A percentile compares a stretch with the other conserved stretches of the same genome.
phyloP scores from a whole-genome alignment of 2,113 vertebrate species.

The Felis chaus region DNA sequence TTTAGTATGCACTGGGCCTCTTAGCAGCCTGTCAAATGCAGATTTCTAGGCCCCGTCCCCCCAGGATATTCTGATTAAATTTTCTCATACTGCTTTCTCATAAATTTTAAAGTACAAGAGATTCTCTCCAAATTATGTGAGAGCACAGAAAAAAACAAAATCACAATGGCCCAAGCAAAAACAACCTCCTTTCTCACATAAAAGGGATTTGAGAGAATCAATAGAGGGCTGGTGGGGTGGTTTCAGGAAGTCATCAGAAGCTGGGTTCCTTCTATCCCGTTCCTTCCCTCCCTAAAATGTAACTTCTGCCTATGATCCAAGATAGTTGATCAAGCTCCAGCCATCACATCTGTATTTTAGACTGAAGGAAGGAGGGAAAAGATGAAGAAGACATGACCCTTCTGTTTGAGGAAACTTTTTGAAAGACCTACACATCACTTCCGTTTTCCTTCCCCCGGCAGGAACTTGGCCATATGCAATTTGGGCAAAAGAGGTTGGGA shows the following conservation, averaged over 20 bases:
- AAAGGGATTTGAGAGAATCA: background rate
- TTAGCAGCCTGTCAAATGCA: background rate
- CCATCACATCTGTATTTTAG: background rate
- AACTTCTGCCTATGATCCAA: background rate
- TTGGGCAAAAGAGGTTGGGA: background rate
- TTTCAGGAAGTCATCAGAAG: background rate
- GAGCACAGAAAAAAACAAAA: background rate
- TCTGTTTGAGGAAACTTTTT: background rate
- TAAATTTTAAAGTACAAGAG: background rate
- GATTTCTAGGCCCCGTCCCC: background rate
- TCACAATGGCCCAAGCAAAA: background rate
- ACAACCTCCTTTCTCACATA: background rate
- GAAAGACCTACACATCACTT: background rate
- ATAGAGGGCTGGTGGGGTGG: background rate
- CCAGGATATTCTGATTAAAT: background rate
- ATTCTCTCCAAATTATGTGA: background rate
- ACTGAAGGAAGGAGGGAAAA: background rate
- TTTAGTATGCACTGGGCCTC: background rate
- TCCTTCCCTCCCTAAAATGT: background rate
- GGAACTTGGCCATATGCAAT: background rate
- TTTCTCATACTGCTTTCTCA: slow-evolving; percentile 27
- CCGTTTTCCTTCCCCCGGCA: background rate
- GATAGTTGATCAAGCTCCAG: background rate
- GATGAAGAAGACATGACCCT: background rate
- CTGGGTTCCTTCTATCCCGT: background rate